phyloP scores from a whole-genome alignment of 2,113 vertebrate species.

The Aviceda subcristata region DNA sequence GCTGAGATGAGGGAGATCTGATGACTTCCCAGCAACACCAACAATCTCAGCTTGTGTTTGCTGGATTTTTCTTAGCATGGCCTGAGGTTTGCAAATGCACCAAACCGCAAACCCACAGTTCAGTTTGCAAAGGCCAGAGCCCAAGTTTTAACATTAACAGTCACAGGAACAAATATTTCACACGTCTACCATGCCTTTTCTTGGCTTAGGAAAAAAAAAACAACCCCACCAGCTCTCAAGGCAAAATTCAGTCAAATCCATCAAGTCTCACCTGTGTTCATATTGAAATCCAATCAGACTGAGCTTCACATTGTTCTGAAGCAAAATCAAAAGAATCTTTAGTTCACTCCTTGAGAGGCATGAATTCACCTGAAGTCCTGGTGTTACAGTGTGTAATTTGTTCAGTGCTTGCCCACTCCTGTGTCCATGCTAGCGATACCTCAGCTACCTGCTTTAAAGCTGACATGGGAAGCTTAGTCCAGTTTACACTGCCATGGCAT shows the following conservation, averaged over 20 bases:
- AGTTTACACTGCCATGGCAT: neutral
- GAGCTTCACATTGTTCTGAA: neutral
- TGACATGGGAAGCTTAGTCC: neutral
- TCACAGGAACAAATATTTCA: neutral
- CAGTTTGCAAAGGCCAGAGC: constrained; percentile 3
- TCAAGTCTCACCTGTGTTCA: neutral
- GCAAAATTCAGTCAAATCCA: neutral
- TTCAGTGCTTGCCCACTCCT: neutral
- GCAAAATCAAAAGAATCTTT: neutral
- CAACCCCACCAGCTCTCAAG: neutral
- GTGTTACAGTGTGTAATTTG: too few relatives aligned
- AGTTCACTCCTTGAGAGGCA: neutral
- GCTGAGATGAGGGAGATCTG: neutral
- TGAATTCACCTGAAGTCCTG: neutral
- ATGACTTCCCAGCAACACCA: neutral
- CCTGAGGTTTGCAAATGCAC: constrained; percentile 9
- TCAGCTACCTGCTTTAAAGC: neutral
- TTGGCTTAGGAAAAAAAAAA: neutral
- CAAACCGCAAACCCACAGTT: neutral
- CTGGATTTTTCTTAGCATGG: neutral
- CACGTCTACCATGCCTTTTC: neutral
- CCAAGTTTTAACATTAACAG: neutral
- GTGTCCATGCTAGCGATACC: too few relatives aligned
- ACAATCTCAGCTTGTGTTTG: neutral
- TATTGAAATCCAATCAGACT: neutral